Evolutionary conservation across 2,113 vertebrate genomes (phyloP).

Genomic region (Perca fluviatilis): DNA sequence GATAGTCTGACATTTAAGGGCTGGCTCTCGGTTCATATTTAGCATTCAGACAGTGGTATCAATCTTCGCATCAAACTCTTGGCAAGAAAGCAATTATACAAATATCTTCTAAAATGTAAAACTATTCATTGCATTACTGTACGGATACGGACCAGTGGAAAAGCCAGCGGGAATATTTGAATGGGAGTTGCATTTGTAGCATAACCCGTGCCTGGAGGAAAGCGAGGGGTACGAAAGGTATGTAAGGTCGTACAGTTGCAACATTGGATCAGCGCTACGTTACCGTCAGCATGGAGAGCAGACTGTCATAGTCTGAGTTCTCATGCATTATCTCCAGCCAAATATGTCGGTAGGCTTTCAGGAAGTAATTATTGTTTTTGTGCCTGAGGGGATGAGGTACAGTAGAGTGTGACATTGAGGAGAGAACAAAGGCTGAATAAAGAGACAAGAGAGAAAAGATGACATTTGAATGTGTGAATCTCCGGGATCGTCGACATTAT

Average conservation of each 20-base stretch:
- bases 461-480: slow-evolving; percentile 35
- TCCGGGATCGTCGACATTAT: slow-evolving; percentile 10
- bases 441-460: slow-evolving; percentile 51
- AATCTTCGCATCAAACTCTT: background rate
- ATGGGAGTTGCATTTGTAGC: slow-evolving; percentile 75
- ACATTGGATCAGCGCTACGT: slow-evolving; percentile 87
- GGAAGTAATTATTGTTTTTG: slow-evolving; percentile 99
- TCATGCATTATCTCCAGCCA: slow-evolving; percentile 98
- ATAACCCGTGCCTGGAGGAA: slow-evolving; percentile 82
- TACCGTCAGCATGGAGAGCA: slow-evolving; percentile 98
- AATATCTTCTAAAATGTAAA: background rate
- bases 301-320: slow-evolving; percentile 96
- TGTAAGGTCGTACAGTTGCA: slow-evolving; percentile 63
- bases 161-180: slow-evolving; percentile 65
- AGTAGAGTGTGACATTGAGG: slow-evolving; percentile 75
- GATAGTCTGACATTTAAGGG: background rate
- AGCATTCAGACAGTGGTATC: background rate
- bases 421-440: slow-evolving; percentile 59
- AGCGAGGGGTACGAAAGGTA: slow-evolving; percentile 46
- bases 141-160: slow-evolving; percentile 86
- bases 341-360: slow-evolving; percentile 95
- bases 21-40: background rate
- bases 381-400: slow-evolving; percentile 94
- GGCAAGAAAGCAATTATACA: background rate
- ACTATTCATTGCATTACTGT: background rate